Base-by-base conservation (phyloP, 2,113 vertebrate genomes). In the Siniperca knerii region DNA sequence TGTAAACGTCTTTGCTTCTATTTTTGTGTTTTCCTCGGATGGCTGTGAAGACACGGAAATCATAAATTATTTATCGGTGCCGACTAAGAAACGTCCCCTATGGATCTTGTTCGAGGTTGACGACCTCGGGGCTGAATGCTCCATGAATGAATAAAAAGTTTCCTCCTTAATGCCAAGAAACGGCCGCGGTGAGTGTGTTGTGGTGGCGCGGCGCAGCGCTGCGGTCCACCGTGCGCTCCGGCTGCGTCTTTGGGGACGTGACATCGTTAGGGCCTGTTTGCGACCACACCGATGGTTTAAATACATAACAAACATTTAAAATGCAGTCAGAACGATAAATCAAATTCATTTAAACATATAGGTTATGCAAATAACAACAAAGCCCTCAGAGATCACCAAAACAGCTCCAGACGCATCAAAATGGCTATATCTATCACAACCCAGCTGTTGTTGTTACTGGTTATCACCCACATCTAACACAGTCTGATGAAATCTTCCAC, bases 131-230 rank as follows among this genome's bases (percentile, higher is more conserved):
- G 83, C 73, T 74, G 74, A 21, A 23, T 23, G 48, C 50, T 66
- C 42, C 23, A 29, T 60, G 60, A 73, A 90, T 85, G 75, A 83
- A 79, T 84, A 33, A 83, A 90, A 87, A 85, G 58, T 91, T 86
- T 66, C 33, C 15, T 15, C 57, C 2, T 57, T 62, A 50, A 69
- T 10, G 48, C 33, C 64, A 50, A 64, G 72, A 62, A 67, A 13
- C 57, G 6, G 46, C 42, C 8, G 80, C 23, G 50, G 44, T 15
- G 54, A n/a, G 74, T 5, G 60, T 0, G 42, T 4, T 10, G 70
- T 21, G 35, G 57, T 33, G 9, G 64, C 23, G 68, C 18, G 13
- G 55, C 44, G 86, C 69, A 0, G 74, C 33, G 71, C 48, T 60
- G 86, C 76, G 88, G 71, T 67, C 52, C 66, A 1, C 55, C 29